Conservation (phyloP, 2,888 invertebrate genomes). For the Caenorhabditis afra region DNA sequence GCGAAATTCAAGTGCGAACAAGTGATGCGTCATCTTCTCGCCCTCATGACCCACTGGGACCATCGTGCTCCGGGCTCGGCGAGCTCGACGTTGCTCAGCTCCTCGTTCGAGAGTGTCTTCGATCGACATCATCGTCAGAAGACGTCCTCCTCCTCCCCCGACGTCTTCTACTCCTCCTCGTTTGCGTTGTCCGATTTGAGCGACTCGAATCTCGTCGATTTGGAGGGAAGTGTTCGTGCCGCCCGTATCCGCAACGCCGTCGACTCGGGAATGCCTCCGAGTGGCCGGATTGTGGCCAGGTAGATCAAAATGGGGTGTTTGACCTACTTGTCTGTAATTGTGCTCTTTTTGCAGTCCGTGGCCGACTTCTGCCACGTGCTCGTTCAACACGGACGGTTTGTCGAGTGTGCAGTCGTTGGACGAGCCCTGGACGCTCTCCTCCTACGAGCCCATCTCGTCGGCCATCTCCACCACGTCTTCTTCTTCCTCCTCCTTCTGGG, state of each 20-base stretch:
- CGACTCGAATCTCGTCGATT: conserved; percentile 35
- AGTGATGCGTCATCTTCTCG: conserved; percentile 22
- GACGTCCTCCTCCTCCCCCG: too few species aligned
- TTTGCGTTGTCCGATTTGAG: conserved; percentile 7
- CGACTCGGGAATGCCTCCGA: not conserved
- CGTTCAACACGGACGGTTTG: not conserved
- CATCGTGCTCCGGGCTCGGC: not conserved
- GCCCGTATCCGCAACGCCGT: conserved; percentile 20
- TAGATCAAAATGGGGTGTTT: conserved; percentile 7
- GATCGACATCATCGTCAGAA: not conserved
- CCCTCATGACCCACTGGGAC: conserved; percentile 15
- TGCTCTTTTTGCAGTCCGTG: conserved; percentile 32
- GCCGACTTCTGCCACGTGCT: conserved; percentile 4
- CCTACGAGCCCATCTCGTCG: conserved; percentile 9
- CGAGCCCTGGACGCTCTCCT: conserved; percentile 30
- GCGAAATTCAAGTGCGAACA: conserved; percentile 21
- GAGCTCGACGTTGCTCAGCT: not conserved
- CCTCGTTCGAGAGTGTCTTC: conserved; percentile 7
- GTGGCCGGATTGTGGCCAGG: not conserved
- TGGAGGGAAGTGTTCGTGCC: conserved; percentile 18
- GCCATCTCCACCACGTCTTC: conserved; percentile 8
- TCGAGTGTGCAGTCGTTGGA: conserved; percentile 2
- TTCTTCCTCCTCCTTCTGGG: not conserved
- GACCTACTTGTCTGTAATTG: too few species aligned
- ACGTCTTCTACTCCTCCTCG: too few species aligned